Evolutionary conservation across 2,797 vertebrate species (phyloP).

Genomic region (Channallabes apus): DNA sequence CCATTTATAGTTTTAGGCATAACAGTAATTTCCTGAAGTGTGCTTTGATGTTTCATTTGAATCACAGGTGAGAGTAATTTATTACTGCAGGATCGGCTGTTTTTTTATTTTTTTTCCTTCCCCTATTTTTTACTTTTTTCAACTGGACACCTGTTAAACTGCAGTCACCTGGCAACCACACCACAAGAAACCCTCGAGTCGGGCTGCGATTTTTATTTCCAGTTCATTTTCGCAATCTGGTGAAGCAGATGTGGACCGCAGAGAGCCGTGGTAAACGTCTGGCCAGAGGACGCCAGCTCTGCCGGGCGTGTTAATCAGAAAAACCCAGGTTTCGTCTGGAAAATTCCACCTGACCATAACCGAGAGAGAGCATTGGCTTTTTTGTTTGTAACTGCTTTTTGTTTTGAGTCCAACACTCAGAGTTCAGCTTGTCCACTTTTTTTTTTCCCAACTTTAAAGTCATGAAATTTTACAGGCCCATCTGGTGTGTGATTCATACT

Average conservation of each 20-base stretch:
- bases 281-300: conserved; percentile 74
- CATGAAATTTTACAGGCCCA: conserved; percentile 15
- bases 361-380: not conserved
- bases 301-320: conserved; percentile 79
- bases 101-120: not conserved
- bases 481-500: conserved; percentile 27
- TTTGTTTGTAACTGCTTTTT: not conserved
- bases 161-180: conserved; percentile 31
- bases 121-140: not conserved
- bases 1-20: not conserved
- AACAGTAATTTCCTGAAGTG: conserved; percentile 8
- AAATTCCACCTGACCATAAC: not conserved
- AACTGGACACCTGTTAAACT: conserved; percentile 45
- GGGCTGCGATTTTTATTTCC: conserved; percentile 61
- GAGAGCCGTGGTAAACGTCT: conserved; percentile 76
- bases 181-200: conserved; percentile 4
- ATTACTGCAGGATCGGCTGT: not conserved
- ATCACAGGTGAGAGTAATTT: conserved; percentile 13
- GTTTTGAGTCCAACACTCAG: not conserved
- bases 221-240: conserved; percentile 76
- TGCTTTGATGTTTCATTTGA: not conserved
- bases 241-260: conserved; percentile 71
- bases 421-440: conserved; percentile 14
- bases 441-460: conserved; percentile 13
- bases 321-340: conserved; percentile 64